A percentile compares a stretch with the other conserved stretches of the same genome.
Conservation (phyloP, 2,113 vertebrate genomes). For the Turnix velox region DNA sequence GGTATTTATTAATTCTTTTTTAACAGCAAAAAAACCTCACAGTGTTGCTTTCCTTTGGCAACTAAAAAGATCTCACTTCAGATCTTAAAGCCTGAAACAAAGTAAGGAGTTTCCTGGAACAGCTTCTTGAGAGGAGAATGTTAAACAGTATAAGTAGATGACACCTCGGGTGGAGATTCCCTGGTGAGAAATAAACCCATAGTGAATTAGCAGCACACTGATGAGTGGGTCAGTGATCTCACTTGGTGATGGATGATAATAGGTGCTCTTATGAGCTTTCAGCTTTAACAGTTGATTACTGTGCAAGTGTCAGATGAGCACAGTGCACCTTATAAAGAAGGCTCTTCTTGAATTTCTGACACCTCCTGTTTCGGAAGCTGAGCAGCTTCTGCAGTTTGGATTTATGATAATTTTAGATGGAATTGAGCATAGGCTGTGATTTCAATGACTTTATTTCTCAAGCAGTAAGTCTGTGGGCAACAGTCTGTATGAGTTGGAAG, state of each 20-base stretch:
- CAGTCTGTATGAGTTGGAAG: neutral
- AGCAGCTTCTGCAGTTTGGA: neutral
- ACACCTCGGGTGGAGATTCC: neutral
- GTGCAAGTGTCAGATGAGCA: neutral
- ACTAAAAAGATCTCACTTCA: neutral
- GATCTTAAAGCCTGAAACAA: neutral
- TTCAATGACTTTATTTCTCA: neutral
- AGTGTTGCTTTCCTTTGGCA: neutral
- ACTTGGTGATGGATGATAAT: neutral
- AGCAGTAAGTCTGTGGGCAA: neutral
- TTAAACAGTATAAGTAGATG: neutral
- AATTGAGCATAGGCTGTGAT: neutral
- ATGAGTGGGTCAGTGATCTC: neutral
- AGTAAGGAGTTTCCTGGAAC: neutral
- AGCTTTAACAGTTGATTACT: neutral
- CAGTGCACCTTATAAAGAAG: neutral
- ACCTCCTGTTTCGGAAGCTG: neutral
- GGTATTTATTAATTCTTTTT: neutral
- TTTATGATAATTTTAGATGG: neutral
- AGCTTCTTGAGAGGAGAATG: neutral
- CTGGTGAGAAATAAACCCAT: neutral
- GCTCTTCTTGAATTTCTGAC: neutral
- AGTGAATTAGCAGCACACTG: neutral
- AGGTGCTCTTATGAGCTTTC: neutral
- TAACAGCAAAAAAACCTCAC: neutral